phyloP scores from a whole-genome alignment of 2,797 vertebrate species.

The Picus viridis region DNA sequence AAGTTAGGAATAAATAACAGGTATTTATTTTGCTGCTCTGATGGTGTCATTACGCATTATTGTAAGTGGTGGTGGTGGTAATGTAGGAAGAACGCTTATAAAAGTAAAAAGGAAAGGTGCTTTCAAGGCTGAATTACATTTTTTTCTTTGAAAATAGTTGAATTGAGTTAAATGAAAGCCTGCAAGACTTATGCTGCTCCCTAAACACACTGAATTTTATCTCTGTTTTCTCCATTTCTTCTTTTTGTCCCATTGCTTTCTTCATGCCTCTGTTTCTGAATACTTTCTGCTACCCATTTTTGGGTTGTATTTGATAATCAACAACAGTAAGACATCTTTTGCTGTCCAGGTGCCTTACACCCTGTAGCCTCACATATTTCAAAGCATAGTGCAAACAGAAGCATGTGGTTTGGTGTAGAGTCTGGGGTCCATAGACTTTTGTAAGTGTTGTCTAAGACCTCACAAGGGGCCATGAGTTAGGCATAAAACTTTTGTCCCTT shows the following conservation, averaged over 20 bases:
- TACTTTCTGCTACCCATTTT: neutral
- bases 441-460: neutral
- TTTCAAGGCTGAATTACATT: neutral
- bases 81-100: neutral
- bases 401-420: neutral
- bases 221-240: neutral
- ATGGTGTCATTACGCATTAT: neutral
- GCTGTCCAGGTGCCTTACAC: neutral
- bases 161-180: neutral
- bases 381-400: neutral
- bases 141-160: neutral
- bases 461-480: neutral
- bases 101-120: neutral
- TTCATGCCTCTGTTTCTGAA: neutral
- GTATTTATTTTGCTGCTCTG: neutral
- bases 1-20: conserved; percentile 1
- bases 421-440: neutral
- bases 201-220: neutral
- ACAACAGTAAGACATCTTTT: accelerated
- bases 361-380: neutral
- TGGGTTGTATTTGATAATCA: neutral
- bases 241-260: neutral
- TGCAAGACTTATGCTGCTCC: neutral
- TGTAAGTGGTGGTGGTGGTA: neutral
- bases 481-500: neutral